Base-by-base conservation (phyloP, 2,113 vertebrate genomes). In the Otis tarda region DNA sequence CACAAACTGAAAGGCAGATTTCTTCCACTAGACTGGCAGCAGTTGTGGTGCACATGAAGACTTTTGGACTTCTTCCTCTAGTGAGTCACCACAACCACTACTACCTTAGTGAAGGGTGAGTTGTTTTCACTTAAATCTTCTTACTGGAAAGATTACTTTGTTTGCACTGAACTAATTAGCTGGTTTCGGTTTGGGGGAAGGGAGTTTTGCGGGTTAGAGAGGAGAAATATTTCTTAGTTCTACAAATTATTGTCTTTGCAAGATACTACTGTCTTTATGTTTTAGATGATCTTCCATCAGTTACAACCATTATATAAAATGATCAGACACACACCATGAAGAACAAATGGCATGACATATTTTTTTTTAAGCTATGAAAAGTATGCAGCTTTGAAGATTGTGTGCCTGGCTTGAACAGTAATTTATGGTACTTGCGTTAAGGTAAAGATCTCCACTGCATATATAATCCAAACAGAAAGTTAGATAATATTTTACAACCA, bases 1-100 rank as follows among this genome's bases (percentile, higher is more conserved):
- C 92, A 88, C 90, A 91, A 80, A 61, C 89, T 89, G 79, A 93
- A 91, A 97, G 94, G 95, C 93, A 87, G 95, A 97, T 94, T 90
- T 80, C 82, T 91, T 95, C 73, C 68, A 50, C 70, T 79, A 94
- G 43, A 70, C 64, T 91, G 90, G 75, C 86, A 94, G 84, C 90
- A 93, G 47, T 77, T 90, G 64, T 63, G 85, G 70, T 9, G 10
- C 64, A 57, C 77, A 65, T 0, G 7, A 61, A 89, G 93, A 97
- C 64, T 96, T 93, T 31, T 69, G 56, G 70, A 77, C 74, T 81
- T 92, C 87, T 56, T 60, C 53, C 74, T 97, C 84, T 90, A 82
- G 67, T 84, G 77, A 28, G 33, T 69, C 68, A 88, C 73, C 74
- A 74, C 37, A 35, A 82, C 53, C 65, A 59, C 71, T 81, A 55